Base-by-base conservation (phyloP, 2,888 invertebrate genomes). In the Athrips mouffetella region DNA sequence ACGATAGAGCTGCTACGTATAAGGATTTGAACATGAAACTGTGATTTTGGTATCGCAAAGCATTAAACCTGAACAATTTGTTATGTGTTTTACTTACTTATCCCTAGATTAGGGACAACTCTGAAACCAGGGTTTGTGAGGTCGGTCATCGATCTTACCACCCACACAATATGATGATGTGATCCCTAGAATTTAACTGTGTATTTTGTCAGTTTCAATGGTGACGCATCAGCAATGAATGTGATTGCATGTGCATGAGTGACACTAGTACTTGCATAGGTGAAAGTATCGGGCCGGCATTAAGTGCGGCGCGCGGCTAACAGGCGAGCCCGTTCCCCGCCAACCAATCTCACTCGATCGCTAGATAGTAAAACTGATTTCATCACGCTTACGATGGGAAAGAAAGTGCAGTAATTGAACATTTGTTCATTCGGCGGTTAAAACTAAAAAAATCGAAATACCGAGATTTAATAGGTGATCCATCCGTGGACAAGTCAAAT, bases 341-440 rank as follows among this genome's bases (percentile, higher is more conserved):
- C 59, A 76, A 77, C 80, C 68, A 72, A 79, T 76, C 80, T 73
- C 88, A 82, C 76, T 85, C 80, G 58, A 77, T 84, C 70, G 80
- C 78, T 69, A 67, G 81, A 83, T 81, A 82, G 80, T 83, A 80
- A 81, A 73, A 80, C 74, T 79, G 78, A 76, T 78, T 83, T 73
- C 76, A 82, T 76, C 79, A 78, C 70, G 68, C 67, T 75, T 80
- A 83, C 77, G 85, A 82, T 82, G 76, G 77, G 81, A 88, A 74
- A 77, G 83, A 73, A 91, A 84, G 78, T 86, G 81, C 78, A 80
- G 73, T 80, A 90, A 87, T 74, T 80, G 84, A 74, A 83, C 66
- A 62, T 57, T 69, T 60, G 61, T 57, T 53, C 63, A 62, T 65
- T 56, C 63, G 58, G 52, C n/a, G n/a, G n/a, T n/a, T n/a, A n/a